Evolutionary conservation across 1,140 invertebrate genomes (phyloP), one percentile per base, ranked within the genome.

Genomic region (Venturia canescens): DNA sequence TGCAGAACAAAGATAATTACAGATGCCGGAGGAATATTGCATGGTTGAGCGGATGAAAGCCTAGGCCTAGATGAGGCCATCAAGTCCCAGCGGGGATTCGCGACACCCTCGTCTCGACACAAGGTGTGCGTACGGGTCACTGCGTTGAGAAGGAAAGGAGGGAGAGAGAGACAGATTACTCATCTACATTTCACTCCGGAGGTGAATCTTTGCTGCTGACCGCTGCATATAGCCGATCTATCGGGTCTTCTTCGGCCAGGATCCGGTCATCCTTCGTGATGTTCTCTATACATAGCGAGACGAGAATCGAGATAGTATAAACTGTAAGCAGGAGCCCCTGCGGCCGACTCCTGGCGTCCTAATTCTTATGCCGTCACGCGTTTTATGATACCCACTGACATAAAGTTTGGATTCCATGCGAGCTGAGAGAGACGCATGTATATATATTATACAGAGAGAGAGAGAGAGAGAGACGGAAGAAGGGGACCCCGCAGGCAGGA

Each of bases 81-180:
- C 88, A 89, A 85, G 81, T 83, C 89, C 66, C 89, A 90, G 89
- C 89, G 82, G 89, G 89, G 84, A 84, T 83, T 89, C 89, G 89
- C 86, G 89, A 90, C 89, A 89, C 88, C 87, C 89, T 88, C 86
- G 84, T 86, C 83, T 82, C 50, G 48, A 15, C 75, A 38, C 75
- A 60, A 77, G 75, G n/a, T 77, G n/a, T 77, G 75, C 75, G 44
- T 29, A 77, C 31, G 18, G 27, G 21, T 70, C 80, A 21, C 80
- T 31, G 72, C 38, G 50, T 79, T 75, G 76, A 69, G 16, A 76
- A 34, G 78, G 57, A 77, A 70, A 60, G 50, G 38, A 71, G 31
- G 48, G 67, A 66, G 80, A 66, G 18, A 27, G 27, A 66, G 74
- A 82, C 69, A 85, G 84, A 87, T 87, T 87, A 86, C 81, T 87